A percentile compares a stretch with the other conserved stretches of the same genome.
phyloP scores from a whole-genome alignment of 1,140 invertebrate genomes.

The Halesus radiatus region DNA sequence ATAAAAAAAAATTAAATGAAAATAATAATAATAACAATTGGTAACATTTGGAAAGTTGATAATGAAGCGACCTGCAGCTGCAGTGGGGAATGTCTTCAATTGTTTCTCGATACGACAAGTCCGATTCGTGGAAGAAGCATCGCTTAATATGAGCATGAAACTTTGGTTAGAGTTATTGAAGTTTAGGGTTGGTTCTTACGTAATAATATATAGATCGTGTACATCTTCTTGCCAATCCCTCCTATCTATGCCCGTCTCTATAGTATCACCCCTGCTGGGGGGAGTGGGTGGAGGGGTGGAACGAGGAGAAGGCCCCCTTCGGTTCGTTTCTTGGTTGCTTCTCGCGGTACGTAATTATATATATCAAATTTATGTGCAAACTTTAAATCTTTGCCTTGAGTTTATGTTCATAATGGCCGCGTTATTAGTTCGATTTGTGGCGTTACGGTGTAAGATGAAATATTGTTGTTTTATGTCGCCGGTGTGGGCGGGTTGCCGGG shows the following conservation, averaged over 20 bases:
- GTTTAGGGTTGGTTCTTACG: conserved; percentile 53
- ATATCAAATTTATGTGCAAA: conserved; percentile 59
- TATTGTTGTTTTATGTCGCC: conserved; percentile 58
- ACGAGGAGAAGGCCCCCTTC: conserved; percentile 25
- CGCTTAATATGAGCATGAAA: conserved; percentile 54
- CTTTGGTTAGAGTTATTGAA: conserved; percentile 56
- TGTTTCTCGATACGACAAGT: conserved; percentile 36
- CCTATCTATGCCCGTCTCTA: conserved; percentile 42
- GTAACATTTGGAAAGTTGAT: too few relatives aligned
- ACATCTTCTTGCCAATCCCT: conserved; percentile 53
- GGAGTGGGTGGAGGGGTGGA: conserved; percentile 23
- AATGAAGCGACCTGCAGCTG: not conserved
- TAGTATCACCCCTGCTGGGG: not conserved
- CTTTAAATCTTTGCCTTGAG: conserved; percentile 59
- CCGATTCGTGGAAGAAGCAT: conserved; percentile 27
- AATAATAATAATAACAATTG: too few relatives aligned
- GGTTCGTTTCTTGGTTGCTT: conserved; percentile 52
- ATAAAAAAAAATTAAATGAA: too few relatives aligned
- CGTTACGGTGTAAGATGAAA: conserved; percentile 58
- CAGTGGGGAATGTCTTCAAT: conserved; percentile 11
- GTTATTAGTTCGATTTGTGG: conserved; percentile 59
- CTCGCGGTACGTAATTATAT: conserved; percentile 57
- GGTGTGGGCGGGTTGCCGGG: not conserved
- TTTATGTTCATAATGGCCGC: conserved; percentile 58
- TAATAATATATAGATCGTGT: conserved; percentile 55